Evolutionary conservation across 2,797 vertebrate species (phyloP), one percentile per base, ranked within the genome.

Genomic region (Lithobates pipiens): DNA sequence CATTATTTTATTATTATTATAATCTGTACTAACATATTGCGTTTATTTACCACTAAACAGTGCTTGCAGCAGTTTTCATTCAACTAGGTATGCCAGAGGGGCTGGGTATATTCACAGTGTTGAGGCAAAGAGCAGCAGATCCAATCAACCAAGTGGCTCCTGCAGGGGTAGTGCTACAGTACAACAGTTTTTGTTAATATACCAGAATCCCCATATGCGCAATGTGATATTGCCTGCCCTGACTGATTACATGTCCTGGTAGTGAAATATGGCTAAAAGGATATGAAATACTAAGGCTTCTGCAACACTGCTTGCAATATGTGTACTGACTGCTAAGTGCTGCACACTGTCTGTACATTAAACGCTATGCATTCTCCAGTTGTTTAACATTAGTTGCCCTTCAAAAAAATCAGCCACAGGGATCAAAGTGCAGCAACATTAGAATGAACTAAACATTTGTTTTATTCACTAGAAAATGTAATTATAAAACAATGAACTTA

Each of bases 401-500:
- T 68, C 65, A 65, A 10, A 68, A 15, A 67, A 67, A 42, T 68
- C 61, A 67, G 27, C 44, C 16, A 16, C 44, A 70, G 16, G 68
- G 67, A 80, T 80, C 67, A 70, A 80, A 50, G 67, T 34, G 36
- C 76, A 18, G 8, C 42, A 34, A 46, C 11, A 80, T 27, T 10
- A 69, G n/a, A 69, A 70, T 16, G 6, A 68, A 70, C 21, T 11
- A 11, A 77, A 68, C 76, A 78, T 78, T 77, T 67, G 76, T 80
- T 80, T 80, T 80, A 70, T 80, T 16, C 25, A 80, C 18, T 36
- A 21, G 42, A 70, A 46, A 80, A 50, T 80, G 27, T 46, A 23
- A 82, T 82, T 82, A 82, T 44, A 63, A 7, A 82, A 23, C 70
- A 82, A 27, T 82, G 21, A 25, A 15, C 16, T 21, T 70, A 50